These are phyloP conservation scores for Ormyrus nitidulus DNA, from an alignment of 2,888 invertebrate genomes.

Conservation along the genomic window DNA sequence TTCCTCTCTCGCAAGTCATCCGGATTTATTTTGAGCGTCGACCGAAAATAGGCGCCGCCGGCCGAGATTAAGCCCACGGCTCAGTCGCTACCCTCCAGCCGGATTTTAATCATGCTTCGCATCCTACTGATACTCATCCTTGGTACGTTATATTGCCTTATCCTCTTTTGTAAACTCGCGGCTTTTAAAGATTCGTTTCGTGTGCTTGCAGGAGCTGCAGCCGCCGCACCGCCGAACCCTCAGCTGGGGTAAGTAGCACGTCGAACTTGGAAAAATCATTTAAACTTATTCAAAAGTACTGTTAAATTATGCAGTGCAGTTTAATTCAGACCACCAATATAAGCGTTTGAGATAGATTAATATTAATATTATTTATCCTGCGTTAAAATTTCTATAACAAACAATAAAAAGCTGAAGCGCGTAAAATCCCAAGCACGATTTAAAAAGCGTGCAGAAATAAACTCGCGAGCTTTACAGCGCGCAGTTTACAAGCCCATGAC, in stretches of 20 bases:
- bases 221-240: constrained; percentile 1
- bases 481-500: too few relatives aligned
- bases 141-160: neutral
- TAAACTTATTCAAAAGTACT: neutral
- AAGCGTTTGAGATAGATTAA: too few relatives aligned
- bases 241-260: constrained; percentile 5
- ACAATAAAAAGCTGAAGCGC: too few relatives aligned
- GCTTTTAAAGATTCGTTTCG: neutral
- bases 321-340: too few relatives aligned
- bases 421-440: too few relatives aligned
- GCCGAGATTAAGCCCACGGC: neutral
- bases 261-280: neutral
- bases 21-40: constrained; percentile 29
- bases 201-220: neutral
- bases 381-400: too few relatives aligned
- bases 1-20: neutral
- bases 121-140: neutral
- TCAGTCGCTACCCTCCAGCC: neutral
- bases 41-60: constrained; percentile 21
- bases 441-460: too few relatives aligned
- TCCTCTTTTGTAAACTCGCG: too few relatives aligned
- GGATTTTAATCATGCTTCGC: neutral
- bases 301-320: too few relatives aligned
- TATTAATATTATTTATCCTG: too few relatives aligned
- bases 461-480: too few relatives aligned